A percentile compares a stretch with the other conserved stretches of the same genome.
Evolutionary conservation across 2,888 invertebrate genomes (phyloP).

Genomic region (Lochmaea crataegi): DNA sequence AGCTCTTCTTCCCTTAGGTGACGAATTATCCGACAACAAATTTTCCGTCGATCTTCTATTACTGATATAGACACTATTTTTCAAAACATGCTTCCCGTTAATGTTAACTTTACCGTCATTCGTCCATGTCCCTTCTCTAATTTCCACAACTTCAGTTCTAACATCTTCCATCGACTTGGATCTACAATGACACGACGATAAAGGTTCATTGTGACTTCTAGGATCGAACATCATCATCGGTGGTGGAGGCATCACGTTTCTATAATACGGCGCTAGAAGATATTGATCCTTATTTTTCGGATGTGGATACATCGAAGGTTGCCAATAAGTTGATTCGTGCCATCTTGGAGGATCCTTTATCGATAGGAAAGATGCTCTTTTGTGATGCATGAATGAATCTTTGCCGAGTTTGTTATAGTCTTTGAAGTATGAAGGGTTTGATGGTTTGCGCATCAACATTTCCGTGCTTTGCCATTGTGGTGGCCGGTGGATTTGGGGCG

Average conservation of each 20-base stretch:
- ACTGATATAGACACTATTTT: constrained; percentile 53
- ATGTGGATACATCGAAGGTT: constrained; percentile 67
- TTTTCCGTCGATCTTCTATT: constrained; percentile 80
- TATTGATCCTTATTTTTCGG: constrained; percentile 71
- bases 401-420: constrained; percentile 48
- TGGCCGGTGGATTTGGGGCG: constrained; percentile 67
- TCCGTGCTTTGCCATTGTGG: constrained; percentile 63
- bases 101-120: constrained; percentile 61
- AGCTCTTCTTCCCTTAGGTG: constrained; percentile 59
- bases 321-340: constrained; percentile 66
- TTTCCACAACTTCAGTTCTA: constrained; percentile 69
- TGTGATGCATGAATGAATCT: constrained; percentile 60
- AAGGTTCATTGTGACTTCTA: constrained; percentile 46
- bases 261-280: constrained; percentile 77
- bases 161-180: constrained; percentile 81
- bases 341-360: constrained; percentile 56
- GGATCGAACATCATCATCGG: constrained; percentile 62
- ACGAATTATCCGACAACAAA: constrained; percentile 69
- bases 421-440: constrained; percentile 47
- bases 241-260: constrained; percentile 74
- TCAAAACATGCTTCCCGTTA: constrained; percentile 18
- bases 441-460: constrained; percentile 70
- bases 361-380: constrained; percentile 6
- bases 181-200: constrained; percentile 65
- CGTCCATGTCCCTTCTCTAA: constrained; percentile 66